Base-by-base conservation (phyloP, 2,888 invertebrate genomes). In the Polymixis flavicincta region DNA sequence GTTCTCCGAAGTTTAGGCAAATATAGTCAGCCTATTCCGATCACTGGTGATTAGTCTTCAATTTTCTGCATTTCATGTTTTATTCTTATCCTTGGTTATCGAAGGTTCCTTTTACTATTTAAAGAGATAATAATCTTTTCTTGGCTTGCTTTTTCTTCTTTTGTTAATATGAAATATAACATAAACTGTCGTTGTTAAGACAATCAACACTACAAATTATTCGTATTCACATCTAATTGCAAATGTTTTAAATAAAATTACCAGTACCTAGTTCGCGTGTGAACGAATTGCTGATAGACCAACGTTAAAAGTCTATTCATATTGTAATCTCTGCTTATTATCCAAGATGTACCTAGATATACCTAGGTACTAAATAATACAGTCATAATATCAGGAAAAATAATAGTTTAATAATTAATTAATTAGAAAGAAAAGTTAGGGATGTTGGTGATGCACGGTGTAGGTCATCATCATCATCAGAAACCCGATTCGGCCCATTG, bases 291-390 rank as follows among this genome's bases (percentile, higher is more conserved):
- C 2, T 67, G 11, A 76, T 54, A 28, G 2, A 55, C 14, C 3
- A 19, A 50, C 0, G n/a, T 52, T 42, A 52, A 57, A 57, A 63
- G 5, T 60, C 19, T 74, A 73, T 66, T 71, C 59, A 55, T 60
- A 45, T n/a, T 71, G 25, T 65, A 69, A 80, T 77, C 52, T 52
- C 11, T n/a, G 6, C 32, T 71, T 71, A 82, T 81, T 55, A 25
- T 32, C 22, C 6, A 50, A 71, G 59, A 13, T 68, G 52, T 60
- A 71, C 37, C 37, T 37, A 25, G 32, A 50, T n/a, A n/a, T n/a
- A n/a, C n/a, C n/a, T n/a, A n/a, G 25, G 28, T 65, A 66, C 6
- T 11, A 60, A 68, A 57, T 48, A 71, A 25, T n/a, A 37, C 22
- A 60, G 14, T 50, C 17, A 45, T 50, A 60, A 22, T 57, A 63